Evolutionary conservation across 2,113 vertebrate genomes (phyloP), one percentile per base, ranked within the genome.

Genomic region (Herpetotheres cachinnans): DNA sequence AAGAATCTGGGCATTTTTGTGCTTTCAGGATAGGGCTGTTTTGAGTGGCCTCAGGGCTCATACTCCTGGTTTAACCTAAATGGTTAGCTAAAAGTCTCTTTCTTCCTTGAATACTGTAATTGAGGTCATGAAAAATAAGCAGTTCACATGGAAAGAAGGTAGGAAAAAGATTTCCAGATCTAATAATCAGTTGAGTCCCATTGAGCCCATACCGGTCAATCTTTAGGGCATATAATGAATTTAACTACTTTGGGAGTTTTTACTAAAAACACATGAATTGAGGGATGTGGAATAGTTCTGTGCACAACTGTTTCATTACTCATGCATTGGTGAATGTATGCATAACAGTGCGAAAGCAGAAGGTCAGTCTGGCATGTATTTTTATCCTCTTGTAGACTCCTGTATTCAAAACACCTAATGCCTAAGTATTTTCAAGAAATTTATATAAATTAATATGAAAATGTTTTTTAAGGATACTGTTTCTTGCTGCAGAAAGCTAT

Each of bases 401-500:
- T 62, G 4, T 13, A 29, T 36, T 76, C 49, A 90, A 62, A 62
- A 71, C 34, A 40, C 16, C 16, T 30, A 56, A 69, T 74, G 24
- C 6, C 24, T 32, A 50, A 46, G 18, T 49, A 44, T 71, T 81
- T 88, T 52, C 49, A 77, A 89, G 8, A 47, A 24, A 59, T 47
- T n/a, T 24, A 26, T 36, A 27, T 9, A 36, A 32, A 58, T 42
- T 82, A 30, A 79, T 82, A 78, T n/a, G 72, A 95, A 94, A 97
- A 93, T 58, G 84, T 89, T 97, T 93, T 71, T 97, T 81, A 92
- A 96, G 74, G 40, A 56, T 50, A 81, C 10, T 46, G 59, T 22
- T 55, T 86, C 44, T 44, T 95, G 87, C 40, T 89, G 86, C 71
- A 93, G 87, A 96, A 97, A 94, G 42, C 55, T 93, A 59, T 26